Conservation (phyloP, 1,140 invertebrate genomes). For the Trypoxylus dichotomus region DNA sequence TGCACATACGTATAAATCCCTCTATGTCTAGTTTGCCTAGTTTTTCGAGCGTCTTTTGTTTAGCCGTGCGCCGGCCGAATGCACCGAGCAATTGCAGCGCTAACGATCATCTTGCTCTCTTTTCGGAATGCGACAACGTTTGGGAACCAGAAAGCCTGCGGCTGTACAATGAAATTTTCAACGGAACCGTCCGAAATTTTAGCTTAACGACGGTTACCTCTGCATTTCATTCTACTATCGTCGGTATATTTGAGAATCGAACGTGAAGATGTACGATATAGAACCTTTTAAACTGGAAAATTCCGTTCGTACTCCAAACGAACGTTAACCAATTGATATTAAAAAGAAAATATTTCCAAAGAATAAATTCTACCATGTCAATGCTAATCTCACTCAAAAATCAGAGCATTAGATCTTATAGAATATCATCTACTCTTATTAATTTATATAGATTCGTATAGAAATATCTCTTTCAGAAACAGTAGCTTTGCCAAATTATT, state of each 20-base stretch:
- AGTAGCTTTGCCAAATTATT: too few relatives aligned
- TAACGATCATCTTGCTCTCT: conserved; percentile 15
- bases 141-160: background rate
- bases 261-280: background rate
- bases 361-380: too few relatives aligned
- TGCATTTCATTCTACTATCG: background rate
- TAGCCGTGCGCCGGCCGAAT: background rate
- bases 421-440: too few relatives aligned
- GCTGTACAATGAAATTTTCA: conserved; percentile 24
- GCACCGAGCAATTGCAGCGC: conserved; percentile 8
- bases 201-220: background rate
- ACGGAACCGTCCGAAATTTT: conserved; percentile 5
- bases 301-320: too few relatives aligned
- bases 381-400: too few relatives aligned
- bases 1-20: background rate
- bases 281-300: too few relatives aligned
- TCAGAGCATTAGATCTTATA: too few relatives aligned
- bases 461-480: too few relatives aligned
- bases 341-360: too few relatives aligned
- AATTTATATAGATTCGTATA: too few relatives aligned
- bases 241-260: background rate
- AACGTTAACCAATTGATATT: too few relatives aligned
- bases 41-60: conserved; percentile 25
- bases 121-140: background rate
- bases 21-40: conserved; percentile 26